Conservation (phyloP, 1,140 invertebrate species). For the Orius insidiosus region DNA sequence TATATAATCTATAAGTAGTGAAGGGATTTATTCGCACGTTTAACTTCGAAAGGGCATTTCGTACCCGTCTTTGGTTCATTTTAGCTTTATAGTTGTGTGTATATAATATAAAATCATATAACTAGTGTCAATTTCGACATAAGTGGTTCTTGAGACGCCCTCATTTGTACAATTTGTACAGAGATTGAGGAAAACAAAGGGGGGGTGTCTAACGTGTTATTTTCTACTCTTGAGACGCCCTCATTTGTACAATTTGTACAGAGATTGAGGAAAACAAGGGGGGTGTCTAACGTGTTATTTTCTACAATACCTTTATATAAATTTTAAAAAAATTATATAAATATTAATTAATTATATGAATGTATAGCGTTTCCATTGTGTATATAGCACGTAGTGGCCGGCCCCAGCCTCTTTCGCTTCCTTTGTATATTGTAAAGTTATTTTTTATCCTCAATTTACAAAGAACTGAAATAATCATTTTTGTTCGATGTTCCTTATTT, state of each 20-base stretch:
- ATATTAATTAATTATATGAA: conserved; percentile 9
- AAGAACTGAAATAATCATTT: conserved; percentile 3
- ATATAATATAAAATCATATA: conserved; percentile 9
- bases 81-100: conserved; percentile 7
- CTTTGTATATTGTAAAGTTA: conserved; percentile 5
- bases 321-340: conserved; percentile 8
- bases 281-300: conserved; percentile 9
- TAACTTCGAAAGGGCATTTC: conserved; percentile 2
- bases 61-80: too few relatives aligned
- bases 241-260: conserved; percentile 10
- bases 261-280: not conserved
- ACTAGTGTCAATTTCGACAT: conserved; percentile 6
- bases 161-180: conserved; percentile 10
- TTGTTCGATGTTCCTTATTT: conserved; percentile 1
- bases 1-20: not conserved
- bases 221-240: not conserved
- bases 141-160: not conserved
- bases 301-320: conserved; percentile 7
- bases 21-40: conserved; percentile 1
- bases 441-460: not conserved
- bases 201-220: not conserved
- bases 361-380: conserved; percentile 15
- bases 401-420: conserved; percentile 1
- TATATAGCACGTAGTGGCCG: conserved; percentile 14
- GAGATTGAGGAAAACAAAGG: not conserved